A percentile compares a stretch with the other conserved stretches of the same genome.
Conservation (phyloP, 2,888 invertebrate genomes). For the Pteria penguin region DNA sequence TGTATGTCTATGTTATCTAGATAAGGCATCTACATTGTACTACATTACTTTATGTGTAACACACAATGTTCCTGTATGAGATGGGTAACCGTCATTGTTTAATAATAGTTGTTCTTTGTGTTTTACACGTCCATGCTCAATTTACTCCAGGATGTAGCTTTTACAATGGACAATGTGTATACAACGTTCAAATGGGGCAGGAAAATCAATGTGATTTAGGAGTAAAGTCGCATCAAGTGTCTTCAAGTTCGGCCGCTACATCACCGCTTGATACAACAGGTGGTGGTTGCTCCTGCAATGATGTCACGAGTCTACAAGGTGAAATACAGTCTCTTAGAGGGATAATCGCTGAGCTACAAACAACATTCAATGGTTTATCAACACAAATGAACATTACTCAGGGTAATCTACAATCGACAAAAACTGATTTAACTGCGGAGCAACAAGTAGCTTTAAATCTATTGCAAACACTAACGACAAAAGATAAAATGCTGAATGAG, state of each 20-base stretch:
- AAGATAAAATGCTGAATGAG: slow-evolving; percentile 53
- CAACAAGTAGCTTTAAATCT: slow-evolving; percentile 42
- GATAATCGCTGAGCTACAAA: slow-evolving; percentile 42
- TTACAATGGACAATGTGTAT: slow-evolving; percentile 61
- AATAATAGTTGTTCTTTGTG: neutral
- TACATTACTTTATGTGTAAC: no score
- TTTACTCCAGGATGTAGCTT: slow-evolving; percentile 62
- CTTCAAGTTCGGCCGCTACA: neutral
- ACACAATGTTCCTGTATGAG: no score
- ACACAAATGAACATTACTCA: slow-evolving; percentile 48
- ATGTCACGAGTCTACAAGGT: slow-evolving; percentile 45
- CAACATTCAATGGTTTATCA: slow-evolving; percentile 45
- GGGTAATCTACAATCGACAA: slow-evolving; percentile 41
- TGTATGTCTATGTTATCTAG: no score
- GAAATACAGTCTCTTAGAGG: slow-evolving; percentile 47
- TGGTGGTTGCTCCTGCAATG: slow-evolving; percentile 46
- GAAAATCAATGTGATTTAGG: slow-evolving; percentile 51
- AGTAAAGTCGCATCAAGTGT: slow-evolving; percentile 24
- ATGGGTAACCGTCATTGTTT: no score
- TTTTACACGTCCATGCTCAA: neutral
- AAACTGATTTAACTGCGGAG: slow-evolving; percentile 26
- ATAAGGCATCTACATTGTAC: no score
- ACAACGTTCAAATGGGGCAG: slow-evolving; percentile 62
- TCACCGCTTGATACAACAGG: neutral
- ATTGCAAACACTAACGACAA: slow-evolving; percentile 42